Conservation (phyloP, 2,888 invertebrate genomes). For the Hypsopygia costalis region DNA sequence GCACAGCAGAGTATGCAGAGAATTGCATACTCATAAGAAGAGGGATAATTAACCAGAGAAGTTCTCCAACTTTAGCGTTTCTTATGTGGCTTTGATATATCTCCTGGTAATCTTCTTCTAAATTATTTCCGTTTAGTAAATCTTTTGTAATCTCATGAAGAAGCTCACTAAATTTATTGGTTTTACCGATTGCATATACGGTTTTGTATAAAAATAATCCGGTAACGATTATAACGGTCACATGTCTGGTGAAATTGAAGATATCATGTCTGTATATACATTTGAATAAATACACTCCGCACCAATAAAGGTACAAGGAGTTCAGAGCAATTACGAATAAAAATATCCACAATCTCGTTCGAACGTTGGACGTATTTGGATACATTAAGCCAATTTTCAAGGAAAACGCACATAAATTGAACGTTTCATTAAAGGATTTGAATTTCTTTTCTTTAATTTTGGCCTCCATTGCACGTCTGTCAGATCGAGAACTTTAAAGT, state of each 20-base stretch:
- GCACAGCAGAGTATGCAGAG: slow-evolving; percentile 43
- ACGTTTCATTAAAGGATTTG: slow-evolving; percentile 50
- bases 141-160: slow-evolving; percentile 45
- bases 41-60: slow-evolving; percentile 47
- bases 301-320: slow-evolving; percentile 46
- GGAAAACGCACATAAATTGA: slow-evolving; percentile 44
- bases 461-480: background rate
- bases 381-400: slow-evolving; percentile 48
- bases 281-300: slow-evolving; percentile 37
- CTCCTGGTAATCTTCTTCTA: slow-evolving; percentile 42
- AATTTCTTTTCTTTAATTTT: slow-evolving; percentile 28
- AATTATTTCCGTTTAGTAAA: slow-evolving; percentile 40
- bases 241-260: slow-evolving; percentile 46
- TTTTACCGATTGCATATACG: slow-evolving; percentile 41
- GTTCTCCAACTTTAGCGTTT: slow-evolving; percentile 40
- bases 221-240: slow-evolving; percentile 42
- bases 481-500: no score
- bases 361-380: slow-evolving; percentile 32
- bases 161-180: slow-evolving; percentile 35
- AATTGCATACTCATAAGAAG: slow-evolving; percentile 41
- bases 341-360: slow-evolving; percentile 28
- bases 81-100: slow-evolving; percentile 44
- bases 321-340: slow-evolving; percentile 28
- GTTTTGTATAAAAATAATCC: slow-evolving; percentile 54
- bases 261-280: slow-evolving; percentile 40